Base-by-base conservation (phyloP, 2,113 vertebrate genomes). In the Ciconia stormi region DNA sequence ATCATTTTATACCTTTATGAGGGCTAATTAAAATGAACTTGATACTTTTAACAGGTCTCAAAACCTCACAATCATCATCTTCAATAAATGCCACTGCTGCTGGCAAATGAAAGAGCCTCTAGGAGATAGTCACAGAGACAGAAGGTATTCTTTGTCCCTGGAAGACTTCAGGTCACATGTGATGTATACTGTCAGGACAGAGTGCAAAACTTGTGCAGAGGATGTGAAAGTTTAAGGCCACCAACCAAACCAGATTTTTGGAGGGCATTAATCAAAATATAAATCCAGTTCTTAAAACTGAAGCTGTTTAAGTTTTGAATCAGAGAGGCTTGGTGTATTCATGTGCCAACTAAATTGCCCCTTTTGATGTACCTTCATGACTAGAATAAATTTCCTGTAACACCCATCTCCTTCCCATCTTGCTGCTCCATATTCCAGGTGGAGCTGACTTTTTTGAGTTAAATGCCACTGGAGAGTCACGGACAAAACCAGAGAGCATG, bases 391-490 rank as follows among this genome's bases (percentile, higher is more conserved):
- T 67, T 72, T 80, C 46, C 49, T 72, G 36, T 61, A 76, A 72
- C 36, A 84, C 26, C 16, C 32, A 34, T 55, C 52, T 78, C 69
- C 61, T 78, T 89, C 70, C 62, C n/a, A 38, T 53, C 58, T 92
- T 88, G 49, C 53, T 66, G 40, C 22, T 72, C 47, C 36, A 0
- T 66, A 49, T 84, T 89, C 83, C 70, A 95, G 66, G 87, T 93
- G 90, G 65, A 87, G 6, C 11, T 82, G 89, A 83, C 55, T 92
- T 94, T 91, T 90, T 92, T 95, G 23, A 74, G 30, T 87, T 96
- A 85, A 93, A 95, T 87, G 52, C 34, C 92, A 83, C 81, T 30
- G 79, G 46, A 95, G 70, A 87, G 27, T 88, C 76, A 74, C 2
- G 1, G 87, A 72, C 79, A 87, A 82, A 93, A 67, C 3, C 11